Base-by-base conservation (phyloP, 2,888 invertebrate species). In the Clivina fossor region DNA sequence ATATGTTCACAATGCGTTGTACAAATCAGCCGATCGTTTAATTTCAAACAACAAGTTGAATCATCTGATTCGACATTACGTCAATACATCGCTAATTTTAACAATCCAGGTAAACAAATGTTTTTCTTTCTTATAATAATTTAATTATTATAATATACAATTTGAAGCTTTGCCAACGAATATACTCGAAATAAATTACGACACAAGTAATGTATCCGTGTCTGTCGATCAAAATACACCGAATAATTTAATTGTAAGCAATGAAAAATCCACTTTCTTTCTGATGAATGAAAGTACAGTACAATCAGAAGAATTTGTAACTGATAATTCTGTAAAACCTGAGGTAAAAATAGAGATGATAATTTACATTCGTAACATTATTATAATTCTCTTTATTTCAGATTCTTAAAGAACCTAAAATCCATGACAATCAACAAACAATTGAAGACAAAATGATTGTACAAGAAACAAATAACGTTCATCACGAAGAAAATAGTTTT, bases 31-130 rank as follows among this genome's bases (percentile, higher is more conserved):
- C 58, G 61, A 47, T 60, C 63, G 2, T 62, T 58, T 46, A 59
- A 33, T 53, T 63, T 63, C 54, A 63, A 61, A 53, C 60, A 63
- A 48, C 61, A 59, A 53, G 61, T 48, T 5, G 63, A 62, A 58
- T 35, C 49, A 35, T 62, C 58, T 13, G 63, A 63, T 55, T 16
- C 16, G 15, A 58, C 59, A 7, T 48, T 63, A 30, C 26, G 58
- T 15, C 60, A 61, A 41, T 58, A 53, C 33, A 37, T 58, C 19
- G 11, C 16, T 20, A 16, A 54, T 8, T 55, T 46, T 47, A 57
- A 60, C 30, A 51, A 53, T 22, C 16, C 32, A 35, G 24, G 22
- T 47, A 43, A 30, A 9, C 9, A 2, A 4, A 22, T 41, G 8
- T 35, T 13, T n/a, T 20, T 37, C 20, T 4, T 22, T 30, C 13